These are phyloP conservation scores for Galerucella pusilla DNA, from an alignment of 2,888 invertebrate genomes.

Conservation along the genomic window DNA sequence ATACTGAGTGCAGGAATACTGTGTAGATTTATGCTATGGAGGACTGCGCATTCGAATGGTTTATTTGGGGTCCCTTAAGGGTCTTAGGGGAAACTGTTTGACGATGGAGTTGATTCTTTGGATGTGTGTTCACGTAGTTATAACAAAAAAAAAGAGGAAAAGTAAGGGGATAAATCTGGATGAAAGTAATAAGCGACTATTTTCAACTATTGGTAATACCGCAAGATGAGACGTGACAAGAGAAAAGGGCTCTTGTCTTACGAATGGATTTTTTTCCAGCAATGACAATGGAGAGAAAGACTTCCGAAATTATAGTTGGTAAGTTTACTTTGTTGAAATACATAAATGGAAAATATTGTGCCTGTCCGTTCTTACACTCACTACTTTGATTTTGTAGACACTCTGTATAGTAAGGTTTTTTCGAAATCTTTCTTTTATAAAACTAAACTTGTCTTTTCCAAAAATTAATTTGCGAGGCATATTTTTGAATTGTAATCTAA, in stretches of 20 bases:
- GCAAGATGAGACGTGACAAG: slow-evolving; percentile 6
- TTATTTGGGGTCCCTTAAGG: slow-evolving; percentile 38
- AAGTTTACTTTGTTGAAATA: neutral
- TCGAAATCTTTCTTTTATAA: no score
- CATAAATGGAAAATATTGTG: no score
- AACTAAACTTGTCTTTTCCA: no score
- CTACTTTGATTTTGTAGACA: no score
- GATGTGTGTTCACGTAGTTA: slow-evolving; percentile 24
- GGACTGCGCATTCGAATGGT: slow-evolving; percentile 39
- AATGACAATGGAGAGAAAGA: neutral
- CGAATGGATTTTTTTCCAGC: neutral
- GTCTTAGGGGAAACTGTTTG: slow-evolving; percentile 36
- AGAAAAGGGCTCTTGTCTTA: neutral
- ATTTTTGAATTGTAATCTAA: no score
- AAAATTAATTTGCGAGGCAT: no score
- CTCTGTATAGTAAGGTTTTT: no score
- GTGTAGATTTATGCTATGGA: slow-evolving; percentile 29
- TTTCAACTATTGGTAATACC: slow-evolving; percentile 10
- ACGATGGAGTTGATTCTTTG: slow-evolving; percentile 39
- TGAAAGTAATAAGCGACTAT: slow-evolving; percentile 22
- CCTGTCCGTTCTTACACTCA: no score
- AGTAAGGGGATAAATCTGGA: slow-evolving; percentile 22
- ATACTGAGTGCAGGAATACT: slow-evolving; percentile 49
- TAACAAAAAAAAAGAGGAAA: slow-evolving; percentile 15
- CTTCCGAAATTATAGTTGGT: neutral